Percentiles rank a stretch among this genome's conserved stretches.
Conservation (phyloP, 1,140 invertebrate species). For the Rhizoglyphus robini region DNA sequence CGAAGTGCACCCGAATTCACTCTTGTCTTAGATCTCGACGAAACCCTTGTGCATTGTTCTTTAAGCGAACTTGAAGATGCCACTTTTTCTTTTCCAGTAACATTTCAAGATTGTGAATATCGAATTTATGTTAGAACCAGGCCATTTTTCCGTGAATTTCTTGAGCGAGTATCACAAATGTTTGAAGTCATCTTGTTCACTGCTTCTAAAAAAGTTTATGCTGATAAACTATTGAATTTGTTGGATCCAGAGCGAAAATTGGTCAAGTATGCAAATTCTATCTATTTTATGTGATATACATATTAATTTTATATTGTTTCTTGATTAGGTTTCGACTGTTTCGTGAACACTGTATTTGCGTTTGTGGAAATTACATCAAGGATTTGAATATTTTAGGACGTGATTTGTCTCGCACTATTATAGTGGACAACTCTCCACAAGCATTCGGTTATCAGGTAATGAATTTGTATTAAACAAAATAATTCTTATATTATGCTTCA, state of each 20-base stretch:
- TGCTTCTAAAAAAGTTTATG: slow-evolving; percentile 87
- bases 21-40: slow-evolving; percentile 76
- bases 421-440: slow-evolving; percentile 83
- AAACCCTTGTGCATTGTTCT: slow-evolving; percentile 90
- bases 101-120: slow-evolving; percentile 79
- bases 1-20: slow-evolving; percentile 84
- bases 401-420: slow-evolving; percentile 79
- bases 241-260: slow-evolving; percentile 73
- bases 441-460: slow-evolving; percentile 74
- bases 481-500: background rate
- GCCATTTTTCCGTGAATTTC: slow-evolving; percentile 78
- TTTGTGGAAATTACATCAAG: slow-evolving; percentile 93
- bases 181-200: slow-evolving; percentile 95
- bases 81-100: slow-evolving; percentile 80
- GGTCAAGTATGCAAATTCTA: slow-evolving; percentile 68
- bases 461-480: slow-evolving; percentile 15
- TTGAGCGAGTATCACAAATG: slow-evolving; percentile 69
- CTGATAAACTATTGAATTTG: slow-evolving; percentile 82
- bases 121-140: slow-evolving; percentile 74
- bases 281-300: slow-evolving; percentile 10
- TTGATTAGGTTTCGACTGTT: slow-evolving; percentile 58
- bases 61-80: slow-evolving; percentile 80
- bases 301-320: background rate
- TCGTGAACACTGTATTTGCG: slow-evolving; percentile 84
- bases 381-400: slow-evolving; percentile 82